Evolutionary conservation across 1,140 invertebrate genomes (phyloP), one percentile per base, ranked within the genome.

Genomic region (Drosophila trapezifrons): DNA sequence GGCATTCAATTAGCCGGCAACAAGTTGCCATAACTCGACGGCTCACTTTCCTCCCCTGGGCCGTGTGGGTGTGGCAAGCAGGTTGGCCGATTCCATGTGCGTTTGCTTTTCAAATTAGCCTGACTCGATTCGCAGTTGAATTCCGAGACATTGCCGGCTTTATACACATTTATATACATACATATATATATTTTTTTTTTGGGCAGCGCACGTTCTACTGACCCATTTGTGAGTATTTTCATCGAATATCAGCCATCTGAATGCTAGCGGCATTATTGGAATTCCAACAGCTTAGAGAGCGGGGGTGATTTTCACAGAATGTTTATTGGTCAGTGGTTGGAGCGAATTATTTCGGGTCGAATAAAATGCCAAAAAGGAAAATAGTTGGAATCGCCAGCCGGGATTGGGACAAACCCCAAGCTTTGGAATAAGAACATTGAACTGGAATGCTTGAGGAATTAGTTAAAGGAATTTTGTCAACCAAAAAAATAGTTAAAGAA

Each of bases 21-120:
- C 84, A 86, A 87, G 83, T 87, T 75, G 49, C 71, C 83, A 79
- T 66, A 83, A 83, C 59, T 49, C 71, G 57, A 70, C 29, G 35
- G 40, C 47, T 73, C 75, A 76, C 83, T 89, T 86, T 87, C 76
- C 56, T 76, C 66, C 58, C 56, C 45, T 46, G 47, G 55, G 57
- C 40, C 51, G 18, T 51, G 56, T 64, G 79, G 71, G 76, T 59
- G 29, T 40, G 56, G 59, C 59, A 32, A 38, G 17, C 40, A 35
- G 49, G 5, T 43, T 37, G 25, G 8, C 22, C 38, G 54, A 25
- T 35, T 29, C 59, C 64, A 69, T 65, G 73, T 64, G 43, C 52
- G 69, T 83, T 87, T 71, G 60, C 80, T 80, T 87, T 87, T 89
- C 42, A 59, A 89, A 87, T 87, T 87, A 84, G 84, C 84, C 80